Conservation (phyloP, 2,888 invertebrate genomes). For the Entomobrya proxima region DNA sequence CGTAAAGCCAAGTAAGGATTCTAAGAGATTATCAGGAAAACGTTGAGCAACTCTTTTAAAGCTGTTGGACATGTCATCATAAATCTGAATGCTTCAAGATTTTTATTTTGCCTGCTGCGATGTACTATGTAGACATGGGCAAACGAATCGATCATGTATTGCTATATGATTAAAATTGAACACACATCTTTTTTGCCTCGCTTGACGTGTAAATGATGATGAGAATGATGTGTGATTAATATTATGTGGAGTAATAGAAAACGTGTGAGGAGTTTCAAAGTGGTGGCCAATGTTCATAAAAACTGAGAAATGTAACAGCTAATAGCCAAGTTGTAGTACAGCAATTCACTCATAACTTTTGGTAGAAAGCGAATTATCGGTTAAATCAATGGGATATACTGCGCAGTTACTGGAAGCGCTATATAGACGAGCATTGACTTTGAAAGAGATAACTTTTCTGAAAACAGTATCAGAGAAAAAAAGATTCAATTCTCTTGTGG, state of each 20-base stretch:
- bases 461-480: background rate
- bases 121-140: background rate
- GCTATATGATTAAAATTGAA: too few species aligned
- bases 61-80: slow-evolving; percentile 23
- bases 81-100: background rate
- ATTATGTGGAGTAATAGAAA: slow-evolving; percentile 11
- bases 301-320: background rate
- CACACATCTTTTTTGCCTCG: background rate
- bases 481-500: slow-evolving; percentile 2
- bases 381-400: too few species aligned
- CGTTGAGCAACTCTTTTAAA: background rate
- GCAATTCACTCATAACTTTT: too few species aligned
- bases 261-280: slow-evolving; percentile 34
- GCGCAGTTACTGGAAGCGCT: too few species aligned
- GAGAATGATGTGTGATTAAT: background rate
- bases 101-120: background rate
- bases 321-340: background rate
- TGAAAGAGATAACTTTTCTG: background rate
- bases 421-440: too few species aligned
- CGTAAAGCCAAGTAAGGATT: background rate
- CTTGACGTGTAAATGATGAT: slow-evolving; percentile 1
- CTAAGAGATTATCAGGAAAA: background rate
- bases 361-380: too few species aligned
- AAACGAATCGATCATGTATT: background rate
- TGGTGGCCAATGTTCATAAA: background rate